These are phyloP conservation scores for Drosophila phalerata DNA, from an alignment of 2,888 invertebrate species.

Conservation along the genomic window DNA sequence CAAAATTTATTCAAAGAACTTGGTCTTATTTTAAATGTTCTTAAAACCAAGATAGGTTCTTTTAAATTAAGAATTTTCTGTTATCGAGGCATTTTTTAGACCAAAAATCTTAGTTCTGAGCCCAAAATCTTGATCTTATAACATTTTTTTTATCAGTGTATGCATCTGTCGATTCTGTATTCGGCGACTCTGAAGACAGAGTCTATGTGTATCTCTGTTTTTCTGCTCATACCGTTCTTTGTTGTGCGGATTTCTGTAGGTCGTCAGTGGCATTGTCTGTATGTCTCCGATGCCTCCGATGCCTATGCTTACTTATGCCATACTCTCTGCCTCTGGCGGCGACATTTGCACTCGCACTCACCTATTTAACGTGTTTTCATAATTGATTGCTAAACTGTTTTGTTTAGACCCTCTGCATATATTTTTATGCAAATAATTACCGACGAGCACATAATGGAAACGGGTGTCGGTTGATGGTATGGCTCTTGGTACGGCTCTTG, in stretches of 20 bases:
- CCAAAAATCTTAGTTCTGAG: too few relatives aligned
- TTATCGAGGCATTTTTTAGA: too few relatives aligned
- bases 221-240: constrained; percentile 15
- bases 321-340: constrained; percentile 46
- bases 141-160: not conserved
- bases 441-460: constrained; percentile 72
- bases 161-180: constrained; percentile 65
- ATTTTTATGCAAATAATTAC: constrained; percentile 81
- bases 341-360: constrained; percentile 72
- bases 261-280: constrained; percentile 48
- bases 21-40: too few relatives aligned
- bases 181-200: constrained; percentile 17
- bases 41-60: too few relatives aligned
- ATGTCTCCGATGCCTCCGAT: constrained; percentile 36
- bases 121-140: too few relatives aligned
- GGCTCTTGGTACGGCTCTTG: not conserved
- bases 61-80: too few relatives aligned
- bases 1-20: too few relatives aligned
- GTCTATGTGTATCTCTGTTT: constrained; percentile 14
- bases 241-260: constrained; percentile 42
- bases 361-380: constrained; percentile 82
- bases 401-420: constrained; percentile 80
- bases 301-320: constrained; percentile 25
- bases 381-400: constrained; percentile 82
- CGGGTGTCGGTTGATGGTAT: constrained; percentile 21